Percentiles rank a stretch among this genome's conserved stretches.
Conservation (phyloP, 2,113 vertebrate species). For the Ginglymostoma cirratum region DNA sequence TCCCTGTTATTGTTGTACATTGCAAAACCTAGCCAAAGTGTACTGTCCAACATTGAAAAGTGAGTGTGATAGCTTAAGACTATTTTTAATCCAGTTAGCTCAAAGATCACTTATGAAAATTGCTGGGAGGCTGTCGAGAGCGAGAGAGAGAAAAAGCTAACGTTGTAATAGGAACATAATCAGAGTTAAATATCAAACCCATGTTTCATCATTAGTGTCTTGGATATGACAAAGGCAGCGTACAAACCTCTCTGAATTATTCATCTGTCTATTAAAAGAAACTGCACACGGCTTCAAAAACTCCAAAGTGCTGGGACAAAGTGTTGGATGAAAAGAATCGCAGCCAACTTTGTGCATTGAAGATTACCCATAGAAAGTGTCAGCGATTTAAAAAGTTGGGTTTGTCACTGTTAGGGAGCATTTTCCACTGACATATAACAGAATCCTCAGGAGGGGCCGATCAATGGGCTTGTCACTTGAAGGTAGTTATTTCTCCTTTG, state of each 20-base stretch:
- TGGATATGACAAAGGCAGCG: not conserved
- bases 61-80: not conserved
- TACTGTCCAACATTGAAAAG: not conserved
- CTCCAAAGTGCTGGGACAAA: not conserved
- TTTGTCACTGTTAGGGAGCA: not conserved
- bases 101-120: not conserved
- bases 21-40: not conserved
- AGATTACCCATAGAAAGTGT: not conserved
- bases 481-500: not conserved
- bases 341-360: not conserved
- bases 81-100: not conserved
- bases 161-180: constrained; percentile 6
- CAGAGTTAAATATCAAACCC: constrained; percentile 33
- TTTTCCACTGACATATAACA: not conserved
- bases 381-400: not conserved
- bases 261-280: not conserved
- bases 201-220: constrained; percentile 31
- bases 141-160: not conserved
- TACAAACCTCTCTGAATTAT: not conserved
- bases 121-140: not conserved
- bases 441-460: not conserved
- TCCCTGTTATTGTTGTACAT: not conserved
- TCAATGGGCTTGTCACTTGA: not conserved
- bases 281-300: not conserved
- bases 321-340: not conserved